Evolutionary conservation across 2,797 vertebrate species (phyloP).

Genomic region (Gobionotothen gibberifrons): DNA sequence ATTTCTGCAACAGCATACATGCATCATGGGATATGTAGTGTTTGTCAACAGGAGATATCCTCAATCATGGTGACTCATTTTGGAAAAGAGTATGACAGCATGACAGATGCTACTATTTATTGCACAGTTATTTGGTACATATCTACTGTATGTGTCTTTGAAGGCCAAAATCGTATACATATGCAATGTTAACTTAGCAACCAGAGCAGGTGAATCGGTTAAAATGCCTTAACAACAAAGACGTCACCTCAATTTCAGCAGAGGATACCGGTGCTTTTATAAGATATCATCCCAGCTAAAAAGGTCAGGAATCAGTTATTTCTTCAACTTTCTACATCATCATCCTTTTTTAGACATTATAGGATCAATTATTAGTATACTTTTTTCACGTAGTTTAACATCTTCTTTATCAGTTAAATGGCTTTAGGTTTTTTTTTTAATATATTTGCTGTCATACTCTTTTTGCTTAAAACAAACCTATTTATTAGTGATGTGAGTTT

Average conservation of each 20-base stretch:
- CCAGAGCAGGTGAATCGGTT: constrained; percentile 70
- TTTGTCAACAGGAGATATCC: constrained; percentile 39
- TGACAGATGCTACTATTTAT: constrained; percentile 43
- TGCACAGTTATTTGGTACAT: constrained; percentile 60
- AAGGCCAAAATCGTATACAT: constrained; percentile 68
- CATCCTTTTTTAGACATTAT: background rate
- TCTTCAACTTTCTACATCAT: constrained; percentile 7
- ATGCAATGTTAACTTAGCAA: constrained; percentile 80
- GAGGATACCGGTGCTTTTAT: constrained; percentile 74
- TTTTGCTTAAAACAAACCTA: constrained; percentile 53
- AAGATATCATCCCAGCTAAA: constrained; percentile 24
- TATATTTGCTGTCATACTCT: constrained; percentile 79
- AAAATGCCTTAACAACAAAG: constrained; percentile 80
- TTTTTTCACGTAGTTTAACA: background rate
- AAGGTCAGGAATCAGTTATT: background rate
- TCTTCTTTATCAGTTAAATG: background rate
- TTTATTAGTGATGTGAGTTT: constrained; percentile 33
- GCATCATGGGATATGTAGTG: constrained; percentile 38
- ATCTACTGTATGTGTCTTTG: constrained; percentile 61
- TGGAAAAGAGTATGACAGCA: constrained; percentile 82
- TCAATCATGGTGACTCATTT: constrained; percentile 31
- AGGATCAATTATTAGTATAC: background rate
- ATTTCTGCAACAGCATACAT: constrained; percentile 60
- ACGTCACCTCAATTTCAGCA: constrained; percentile 66
- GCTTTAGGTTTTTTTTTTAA: too few species aligned